These are phyloP conservation scores for Drosophila gunungcola DNA, from an alignment of 1,140 invertebrate species.

Conservation along the genomic window DNA sequence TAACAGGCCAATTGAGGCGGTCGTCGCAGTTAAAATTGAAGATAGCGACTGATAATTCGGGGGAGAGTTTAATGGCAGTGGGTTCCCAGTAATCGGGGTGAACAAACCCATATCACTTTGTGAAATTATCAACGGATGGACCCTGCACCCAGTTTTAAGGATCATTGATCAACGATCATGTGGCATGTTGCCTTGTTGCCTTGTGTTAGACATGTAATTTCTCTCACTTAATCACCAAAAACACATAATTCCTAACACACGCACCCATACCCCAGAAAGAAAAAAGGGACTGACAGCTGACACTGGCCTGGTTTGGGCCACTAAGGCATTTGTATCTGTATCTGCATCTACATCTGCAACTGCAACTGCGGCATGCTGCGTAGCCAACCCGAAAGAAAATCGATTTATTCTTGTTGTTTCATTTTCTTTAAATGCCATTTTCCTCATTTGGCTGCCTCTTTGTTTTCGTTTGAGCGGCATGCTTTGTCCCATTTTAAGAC, in stretches of 20 bases:
- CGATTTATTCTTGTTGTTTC: conserved; percentile 50
- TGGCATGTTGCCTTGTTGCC: conserved; percentile 20
- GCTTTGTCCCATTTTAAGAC: conserved; percentile 79
- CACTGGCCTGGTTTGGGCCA: conserved; percentile 65
- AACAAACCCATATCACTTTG: conserved; percentile 40
- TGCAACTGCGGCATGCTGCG: conserved; percentile 40
- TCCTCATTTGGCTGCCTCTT: conserved; percentile 66
- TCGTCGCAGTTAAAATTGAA: conserved; percentile 59
- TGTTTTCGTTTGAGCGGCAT: conserved; percentile 77
- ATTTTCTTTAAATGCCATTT: conserved; percentile 71
- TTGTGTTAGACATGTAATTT: conserved; percentile 43
- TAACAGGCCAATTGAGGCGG: conserved; percentile 67
- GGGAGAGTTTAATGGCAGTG: conserved; percentile 11
- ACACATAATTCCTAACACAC: conserved; percentile 40
- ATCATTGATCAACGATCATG: conserved; percentile 34
- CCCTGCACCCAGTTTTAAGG: conserved; percentile 24
- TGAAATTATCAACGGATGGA: conserved; percentile 31
- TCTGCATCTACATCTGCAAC: conserved; percentile 23
- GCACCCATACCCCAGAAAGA: conserved; percentile 12
- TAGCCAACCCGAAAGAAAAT: conserved; percentile 57
- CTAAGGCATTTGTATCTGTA: conserved; percentile 23
- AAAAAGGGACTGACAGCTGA: conserved; percentile 62
- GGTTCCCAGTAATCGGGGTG: conserved; percentile 12
- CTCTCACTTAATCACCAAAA: conserved; percentile 36
- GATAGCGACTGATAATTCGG: conserved; percentile 28